Evolutionary conservation across 1,140 invertebrate genomes (phyloP).

Genomic region (Drosophila teissieri): DNA sequence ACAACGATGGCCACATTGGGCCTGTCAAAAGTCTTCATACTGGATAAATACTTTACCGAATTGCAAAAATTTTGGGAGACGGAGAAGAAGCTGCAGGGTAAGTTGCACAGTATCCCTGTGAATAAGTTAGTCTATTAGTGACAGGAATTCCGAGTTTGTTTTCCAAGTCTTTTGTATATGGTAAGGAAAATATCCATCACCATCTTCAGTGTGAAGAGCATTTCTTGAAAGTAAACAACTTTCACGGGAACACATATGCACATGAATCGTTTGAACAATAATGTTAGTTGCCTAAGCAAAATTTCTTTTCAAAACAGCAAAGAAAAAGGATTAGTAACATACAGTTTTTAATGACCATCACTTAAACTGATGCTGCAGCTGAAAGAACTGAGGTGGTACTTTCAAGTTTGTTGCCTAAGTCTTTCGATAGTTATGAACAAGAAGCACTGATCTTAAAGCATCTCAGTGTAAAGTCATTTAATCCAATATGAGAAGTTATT

Average conservation of each 20-base stretch:
- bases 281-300: no score
- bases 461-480: no score
- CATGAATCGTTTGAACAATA: no score
- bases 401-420: conserved; percentile 53
- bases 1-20: conserved; percentile 91
- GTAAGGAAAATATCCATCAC: neutral
- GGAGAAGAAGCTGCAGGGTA: conserved; percentile 97
- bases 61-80: conserved; percentile 98
- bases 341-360: no score
- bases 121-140: neutral
- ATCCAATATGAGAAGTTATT: no score
- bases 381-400: neutral
- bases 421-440: conserved; percentile 22
- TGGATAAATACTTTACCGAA: conserved; percentile 98
- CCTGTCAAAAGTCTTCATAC: conserved; percentile 97
- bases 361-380: no score
- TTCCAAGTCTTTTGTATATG: neutral
- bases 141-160: neutral
- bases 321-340: no score
- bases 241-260: no score
- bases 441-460: no score
- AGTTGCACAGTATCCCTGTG: conserved; percentile 50
- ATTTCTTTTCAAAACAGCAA: no score
- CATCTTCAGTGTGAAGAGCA: no score
- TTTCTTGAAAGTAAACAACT: no score